Evolutionary conservation across 2,797 vertebrate species (phyloP).

Genomic region (Mionectes olivaceus): DNA sequence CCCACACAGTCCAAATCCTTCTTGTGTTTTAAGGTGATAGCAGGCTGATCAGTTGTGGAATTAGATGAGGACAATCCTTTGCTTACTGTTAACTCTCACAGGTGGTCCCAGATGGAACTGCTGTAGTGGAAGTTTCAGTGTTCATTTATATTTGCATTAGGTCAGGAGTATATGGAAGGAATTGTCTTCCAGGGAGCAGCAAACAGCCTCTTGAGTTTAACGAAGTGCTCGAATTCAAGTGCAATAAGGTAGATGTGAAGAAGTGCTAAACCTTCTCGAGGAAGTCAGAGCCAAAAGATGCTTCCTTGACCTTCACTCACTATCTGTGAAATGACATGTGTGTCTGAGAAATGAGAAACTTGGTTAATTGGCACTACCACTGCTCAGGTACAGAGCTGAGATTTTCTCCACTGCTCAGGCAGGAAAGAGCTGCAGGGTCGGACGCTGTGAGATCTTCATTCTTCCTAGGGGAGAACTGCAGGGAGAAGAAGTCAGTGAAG

Average conservation of each 20-base stretch:
- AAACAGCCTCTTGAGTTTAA: background rate
- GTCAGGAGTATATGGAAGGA: background rate
- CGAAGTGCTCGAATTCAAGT: background rate
- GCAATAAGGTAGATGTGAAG: background rate
- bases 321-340: background rate
- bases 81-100: background rate
- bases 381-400: background rate
- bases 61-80: background rate
- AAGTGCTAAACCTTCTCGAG: background rate
- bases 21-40: background rate
- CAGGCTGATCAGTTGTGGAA: background rate
- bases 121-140: background rate
- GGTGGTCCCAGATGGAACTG: background rate
- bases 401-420: background rate
- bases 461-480: background rate
- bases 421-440: background rate
- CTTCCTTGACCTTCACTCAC: background rate
- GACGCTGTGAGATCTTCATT: background rate
- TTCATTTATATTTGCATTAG: background rate
- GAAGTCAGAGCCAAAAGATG: background rate
- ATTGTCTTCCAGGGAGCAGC: background rate
- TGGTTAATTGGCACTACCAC: background rate
- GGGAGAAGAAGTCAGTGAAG: background rate
- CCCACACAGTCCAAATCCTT: background rate
- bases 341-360: constrained; percentile 5